Evolutionary conservation across 2,888 invertebrate genomes (phyloP), one percentile per base, ranked within the genome.

Genomic region (Nymphalis c-album): DNA sequence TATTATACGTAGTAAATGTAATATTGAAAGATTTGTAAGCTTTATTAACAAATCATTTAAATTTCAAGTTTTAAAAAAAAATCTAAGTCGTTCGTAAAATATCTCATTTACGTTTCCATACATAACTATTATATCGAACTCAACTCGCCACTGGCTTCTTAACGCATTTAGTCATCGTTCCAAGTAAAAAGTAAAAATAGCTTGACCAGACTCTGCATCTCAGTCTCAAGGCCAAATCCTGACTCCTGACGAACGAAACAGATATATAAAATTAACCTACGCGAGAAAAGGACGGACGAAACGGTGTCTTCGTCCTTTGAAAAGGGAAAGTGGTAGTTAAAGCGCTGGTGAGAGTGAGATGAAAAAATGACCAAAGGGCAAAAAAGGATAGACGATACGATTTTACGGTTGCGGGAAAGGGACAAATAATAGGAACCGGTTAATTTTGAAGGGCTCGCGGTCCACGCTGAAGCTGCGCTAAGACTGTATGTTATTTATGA

Each of bases 241-340:
- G 84, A 81, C 81, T 85, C 82, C 79, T 76, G 74, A 65, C 61
- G 80, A 85, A n/a, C 73, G 78, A 73, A 85, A 90, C 75, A 48
- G 50, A 75, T 1, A 77, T 79, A 85, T 57, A 7, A n/a, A 64
- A 63, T 20, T 17, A 1, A 1, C 0, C 17, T 20, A 55, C 0
- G 77, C 2, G 10, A 2, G 75, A 90, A 31, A 75, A 75, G 70
- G 87, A 87, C 61, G 58, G 48, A 48, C 53, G 46, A 77, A 63
- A 72, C 75, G 78, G 85, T 86, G 88, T 89, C 90, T 91, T 91
- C 92, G 91, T 91, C 90, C 91, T 91, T 91, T 91, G 83, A 91
- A 92, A 91, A 92, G 91, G 92, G 92, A 92, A 92, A 91, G 92
- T 92, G 90, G 86, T 89, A 86, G 83, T 85, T 81, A 79, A 74